phyloP scores from a whole-genome alignment of 2,113 vertebrate genomes.

The Cyprinodon tularosa region DNA sequence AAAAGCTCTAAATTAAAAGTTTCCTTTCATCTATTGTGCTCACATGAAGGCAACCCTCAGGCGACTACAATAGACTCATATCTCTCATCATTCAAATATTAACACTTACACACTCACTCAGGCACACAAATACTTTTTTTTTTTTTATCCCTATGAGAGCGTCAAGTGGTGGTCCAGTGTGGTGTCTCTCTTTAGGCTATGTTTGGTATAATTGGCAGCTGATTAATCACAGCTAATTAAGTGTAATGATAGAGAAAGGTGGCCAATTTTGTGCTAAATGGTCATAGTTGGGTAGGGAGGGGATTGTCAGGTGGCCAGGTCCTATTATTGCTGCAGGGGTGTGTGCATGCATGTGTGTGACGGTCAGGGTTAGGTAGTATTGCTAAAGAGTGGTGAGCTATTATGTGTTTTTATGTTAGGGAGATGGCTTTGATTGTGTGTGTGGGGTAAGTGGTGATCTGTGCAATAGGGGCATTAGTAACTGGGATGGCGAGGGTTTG shows the following conservation, averaged over 20 bases:
- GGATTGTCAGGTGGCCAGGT: conserved; percentile 69
- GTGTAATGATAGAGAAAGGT: conserved; percentile 82
- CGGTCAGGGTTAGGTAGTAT: conserved; percentile 77
- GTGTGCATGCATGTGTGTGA: conserved; percentile 47
- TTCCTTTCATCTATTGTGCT: conserved; percentile 11
- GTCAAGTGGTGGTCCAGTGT: conserved; percentile 73
- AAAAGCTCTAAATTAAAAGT: conserved; percentile 31
- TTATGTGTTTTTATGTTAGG: conserved; percentile 67
- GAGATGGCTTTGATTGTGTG: conserved; percentile 29
- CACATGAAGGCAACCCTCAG: neutral
- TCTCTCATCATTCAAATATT: conserved; percentile 43
- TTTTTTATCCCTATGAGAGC: conserved; percentile 26
- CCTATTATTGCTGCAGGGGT: conserved; percentile 55
- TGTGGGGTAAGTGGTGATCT: conserved; percentile 69
- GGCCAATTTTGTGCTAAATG: conserved; percentile 78
- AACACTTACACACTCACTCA: conserved; percentile 45
- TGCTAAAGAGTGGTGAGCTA: conserved; percentile 69
- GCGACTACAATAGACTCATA: conserved; percentile 33
- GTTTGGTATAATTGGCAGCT: conserved; percentile 84
- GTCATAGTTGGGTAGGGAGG: conserved; percentile 68
- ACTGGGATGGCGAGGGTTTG: conserved; percentile 68
- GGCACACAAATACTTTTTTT: conserved; percentile 43
- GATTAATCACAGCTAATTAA: conserved; percentile 85
- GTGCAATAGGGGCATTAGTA: conserved; percentile 70
- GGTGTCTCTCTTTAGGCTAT: conserved; percentile 74